A percentile compares a stretch with the other conserved stretches of the same genome.
These are phyloP conservation scores for Venustaconcha ellipsiformis DNA, from an alignment of 1,140 invertebrate genomes.

Conservation along the genomic window DNA sequence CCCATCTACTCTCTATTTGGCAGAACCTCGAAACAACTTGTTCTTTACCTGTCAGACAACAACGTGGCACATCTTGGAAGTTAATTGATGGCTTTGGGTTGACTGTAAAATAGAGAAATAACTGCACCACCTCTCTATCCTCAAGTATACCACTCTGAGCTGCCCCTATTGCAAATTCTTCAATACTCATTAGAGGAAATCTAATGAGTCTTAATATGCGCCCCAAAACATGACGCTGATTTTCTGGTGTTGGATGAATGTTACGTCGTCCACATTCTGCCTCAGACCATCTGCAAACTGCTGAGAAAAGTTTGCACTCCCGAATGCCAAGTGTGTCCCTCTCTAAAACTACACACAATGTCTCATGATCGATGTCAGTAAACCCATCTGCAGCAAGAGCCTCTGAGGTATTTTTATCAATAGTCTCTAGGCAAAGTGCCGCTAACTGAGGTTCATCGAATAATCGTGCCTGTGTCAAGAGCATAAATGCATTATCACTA, in stretches of 20 bases:
- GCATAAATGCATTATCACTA: conserved; percentile 87
- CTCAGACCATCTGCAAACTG: conserved; percentile 80
- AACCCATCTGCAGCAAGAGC: conserved; percentile 87
- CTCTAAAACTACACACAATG: conserved; percentile 83
- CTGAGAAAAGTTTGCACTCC: conserved; percentile 86
- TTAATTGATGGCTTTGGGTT: conserved; percentile 80
- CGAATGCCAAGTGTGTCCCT: conserved; percentile 85
- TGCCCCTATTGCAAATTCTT: conserved; percentile 87
- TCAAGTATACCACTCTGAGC: conserved; percentile 79
- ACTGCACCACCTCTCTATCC: conserved; percentile 81
- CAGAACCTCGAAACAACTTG: conserved; percentile 85
- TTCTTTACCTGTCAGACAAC: conserved; percentile 87
- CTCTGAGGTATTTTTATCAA: conserved; percentile 87
- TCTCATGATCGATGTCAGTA: conserved; percentile 87
- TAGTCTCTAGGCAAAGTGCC: conserved; percentile 84
- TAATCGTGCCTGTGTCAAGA: conserved; percentile 82
- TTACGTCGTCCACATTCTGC: conserved; percentile 81
- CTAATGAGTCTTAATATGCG: conserved; percentile 80
- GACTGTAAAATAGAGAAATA: conserved; percentile 88
- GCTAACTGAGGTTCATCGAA: conserved; percentile 87
- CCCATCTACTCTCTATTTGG: conserved; percentile 86
- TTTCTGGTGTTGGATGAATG: conserved; percentile 77
- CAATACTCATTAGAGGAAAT: conserved; percentile 88
- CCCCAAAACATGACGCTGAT: conserved; percentile 79
- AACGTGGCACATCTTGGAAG: conserved; percentile 81